phyloP scores from a whole-genome alignment of 2,888 invertebrate species.

The Trichacis sp. region DNA sequence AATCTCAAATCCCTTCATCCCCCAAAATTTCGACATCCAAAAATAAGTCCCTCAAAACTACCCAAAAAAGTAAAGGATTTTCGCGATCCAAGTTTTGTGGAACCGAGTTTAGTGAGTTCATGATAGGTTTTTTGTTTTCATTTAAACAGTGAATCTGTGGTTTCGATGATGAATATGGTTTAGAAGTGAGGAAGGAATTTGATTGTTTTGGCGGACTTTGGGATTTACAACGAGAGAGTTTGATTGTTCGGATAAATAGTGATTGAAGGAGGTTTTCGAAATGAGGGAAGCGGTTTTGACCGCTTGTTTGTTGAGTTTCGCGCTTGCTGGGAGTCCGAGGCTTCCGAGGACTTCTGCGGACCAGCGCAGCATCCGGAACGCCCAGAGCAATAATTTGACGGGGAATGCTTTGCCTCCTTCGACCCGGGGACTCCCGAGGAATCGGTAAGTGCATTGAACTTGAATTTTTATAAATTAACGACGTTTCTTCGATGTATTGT shows the following conservation, averaged over 20 bases:
- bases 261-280: no score
- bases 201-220: no score
- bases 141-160: constrained; percentile 13
- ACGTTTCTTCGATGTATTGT: neutral
- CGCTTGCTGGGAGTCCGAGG: constrained; percentile 61
- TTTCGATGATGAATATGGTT: constrained; percentile 19
- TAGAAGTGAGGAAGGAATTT: constrained; percentile 16
- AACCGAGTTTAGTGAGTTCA: neutral
- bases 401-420: constrained; percentile 46
- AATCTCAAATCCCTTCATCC: neutral
- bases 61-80: no score
- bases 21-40: no score
- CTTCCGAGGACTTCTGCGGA: constrained; percentile 64
- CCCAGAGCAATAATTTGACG: constrained; percentile 52
- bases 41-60: no score
- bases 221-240: constrained; percentile 20
- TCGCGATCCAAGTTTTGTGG: neutral
- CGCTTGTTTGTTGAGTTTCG: constrained; percentile 61
- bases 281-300: constrained; percentile 60
- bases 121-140: neutral
- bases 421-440: constrained; percentile 56
- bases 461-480: no score
- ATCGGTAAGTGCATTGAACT: constrained; percentile 55
- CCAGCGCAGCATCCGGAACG: constrained; percentile 60
- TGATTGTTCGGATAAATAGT: no score